Conservation (phyloP, 2,113 vertebrate genomes). For the Pelecanoides urinatrix region DNA sequence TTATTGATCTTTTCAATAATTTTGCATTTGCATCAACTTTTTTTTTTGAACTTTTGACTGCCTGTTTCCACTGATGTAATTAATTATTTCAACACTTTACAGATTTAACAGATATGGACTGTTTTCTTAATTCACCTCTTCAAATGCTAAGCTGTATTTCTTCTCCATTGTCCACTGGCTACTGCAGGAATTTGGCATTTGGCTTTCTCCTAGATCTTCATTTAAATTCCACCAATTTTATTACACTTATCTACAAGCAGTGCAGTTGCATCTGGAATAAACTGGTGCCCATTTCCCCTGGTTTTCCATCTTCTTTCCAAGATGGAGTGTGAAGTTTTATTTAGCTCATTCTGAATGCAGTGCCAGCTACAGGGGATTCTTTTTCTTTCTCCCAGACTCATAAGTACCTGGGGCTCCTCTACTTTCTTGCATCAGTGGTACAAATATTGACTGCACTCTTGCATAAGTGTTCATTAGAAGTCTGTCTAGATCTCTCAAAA, state of each 20-base stretch:
- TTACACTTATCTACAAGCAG: not conserved
- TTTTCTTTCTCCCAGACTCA: not conserved
- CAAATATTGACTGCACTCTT: not conserved
- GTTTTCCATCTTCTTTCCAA: not conserved
- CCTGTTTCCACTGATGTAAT: not conserved
- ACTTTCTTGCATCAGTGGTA: not conserved
- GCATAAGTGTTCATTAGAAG: not conserved
- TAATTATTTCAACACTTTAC: not conserved
- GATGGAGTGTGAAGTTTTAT: not conserved
- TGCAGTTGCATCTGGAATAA: not conserved
- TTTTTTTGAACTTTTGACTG: not conserved
- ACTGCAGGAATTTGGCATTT: not conserved
- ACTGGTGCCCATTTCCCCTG: fast-evolving
- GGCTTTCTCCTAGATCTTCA: not conserved
- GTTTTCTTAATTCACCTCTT: not conserved
- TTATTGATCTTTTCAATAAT: not conserved
- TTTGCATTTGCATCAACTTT: not conserved
- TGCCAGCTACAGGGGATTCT: not conserved
- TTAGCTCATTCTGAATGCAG: not conserved
- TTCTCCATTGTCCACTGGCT: not conserved
- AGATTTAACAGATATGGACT: not conserved
- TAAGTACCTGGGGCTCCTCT: not conserved
- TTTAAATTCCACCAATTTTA: not conserved
- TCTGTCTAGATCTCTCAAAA: not conserved
- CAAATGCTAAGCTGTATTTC: not conserved